These are phyloP conservation scores for Alloplasta piceator DNA, from an alignment of 2,888 invertebrate genomes.

Conservation along the genomic window DNA sequence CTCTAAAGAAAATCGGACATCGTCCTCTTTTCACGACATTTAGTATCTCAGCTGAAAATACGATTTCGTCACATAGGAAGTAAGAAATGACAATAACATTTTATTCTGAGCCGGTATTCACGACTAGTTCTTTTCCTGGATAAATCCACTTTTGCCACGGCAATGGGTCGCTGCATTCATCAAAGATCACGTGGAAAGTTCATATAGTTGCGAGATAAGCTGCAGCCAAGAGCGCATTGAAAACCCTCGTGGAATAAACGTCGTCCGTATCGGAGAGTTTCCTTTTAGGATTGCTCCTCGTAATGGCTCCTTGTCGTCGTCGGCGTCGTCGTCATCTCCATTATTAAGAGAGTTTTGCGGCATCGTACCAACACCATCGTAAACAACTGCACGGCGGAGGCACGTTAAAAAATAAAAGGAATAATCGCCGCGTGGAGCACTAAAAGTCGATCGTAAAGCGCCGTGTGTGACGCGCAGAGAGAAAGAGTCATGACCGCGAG, in stretches of 20 bases:
- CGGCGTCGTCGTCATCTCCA: constrained; percentile 52
- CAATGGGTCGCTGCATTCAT: not conserved
- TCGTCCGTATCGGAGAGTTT: constrained; percentile 40
- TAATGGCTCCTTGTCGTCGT: constrained; percentile 34
- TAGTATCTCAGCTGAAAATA: no score
- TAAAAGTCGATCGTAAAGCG: constrained; percentile 60
- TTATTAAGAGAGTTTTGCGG: constrained; percentile 51
- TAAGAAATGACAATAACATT: no score
- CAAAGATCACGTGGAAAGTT: constrained; percentile 31
- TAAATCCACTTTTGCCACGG: no score
- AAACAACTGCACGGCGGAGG: constrained; percentile 46
- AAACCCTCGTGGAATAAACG: not conserved
- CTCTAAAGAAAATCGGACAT: no score
- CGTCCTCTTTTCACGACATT: no score
- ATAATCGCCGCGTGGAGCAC: constrained; percentile 55
- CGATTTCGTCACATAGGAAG: no score
- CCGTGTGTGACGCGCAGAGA: constrained; percentile 4
- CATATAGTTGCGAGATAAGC: constrained; percentile 3
- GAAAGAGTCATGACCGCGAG: not conserved
- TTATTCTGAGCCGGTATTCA: no score
- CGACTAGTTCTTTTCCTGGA: no score
- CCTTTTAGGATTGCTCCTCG: constrained; percentile 50
- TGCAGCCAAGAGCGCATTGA: no score
- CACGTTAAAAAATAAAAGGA: constrained; percentile 57
- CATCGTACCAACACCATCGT: constrained; percentile 45